A percentile compares a stretch with the other conserved stretches of the same genome.
These are phyloP conservation scores for Griposia aprilina DNA, from an alignment of 2,888 invertebrate genomes.

Conservation along the genomic window DNA sequence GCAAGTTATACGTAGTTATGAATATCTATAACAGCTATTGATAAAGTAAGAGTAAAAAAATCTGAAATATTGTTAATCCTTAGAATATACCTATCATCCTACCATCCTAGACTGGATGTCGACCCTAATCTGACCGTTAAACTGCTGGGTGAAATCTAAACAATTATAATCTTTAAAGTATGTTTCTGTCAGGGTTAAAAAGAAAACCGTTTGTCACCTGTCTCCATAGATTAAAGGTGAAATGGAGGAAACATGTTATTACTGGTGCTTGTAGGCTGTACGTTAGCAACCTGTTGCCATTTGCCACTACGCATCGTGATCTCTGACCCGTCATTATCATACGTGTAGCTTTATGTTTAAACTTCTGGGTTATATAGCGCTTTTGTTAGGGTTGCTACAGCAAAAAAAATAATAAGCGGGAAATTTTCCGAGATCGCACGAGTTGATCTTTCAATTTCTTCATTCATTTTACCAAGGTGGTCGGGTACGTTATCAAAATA, in stretches of 20 bases:
- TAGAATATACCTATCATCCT: not conserved
- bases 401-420: not conserved
- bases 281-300: constrained; percentile 18
- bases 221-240: not conserved
- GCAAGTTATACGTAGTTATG: not conserved
- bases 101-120: not conserved
- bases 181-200: not conserved
- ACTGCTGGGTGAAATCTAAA: not conserved
- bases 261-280: constrained; percentile 16
- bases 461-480: too few relatives aligned
- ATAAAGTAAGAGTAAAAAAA: not conserved
- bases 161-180: not conserved
- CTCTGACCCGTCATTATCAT: constrained; percentile 40
- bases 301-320: constrained; percentile 17
- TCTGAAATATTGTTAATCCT: too few relatives aligned
- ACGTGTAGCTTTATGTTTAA: constrained; percentile 12
- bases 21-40: not conserved
- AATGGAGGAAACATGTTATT: constrained; percentile 17
- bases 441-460: not conserved
- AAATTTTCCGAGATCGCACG: not conserved
- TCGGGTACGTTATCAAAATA: not conserved
- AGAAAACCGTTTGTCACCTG: constrained; percentile 14
- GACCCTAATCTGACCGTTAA: not conserved
- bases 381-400: constrained; percentile 7
- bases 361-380: not conserved